A percentile compares a stretch with the other conserved stretches of the same genome.
phyloP scores from a whole-genome alignment of 2,113 vertebrate genomes.

The Chitala chitala region DNA sequence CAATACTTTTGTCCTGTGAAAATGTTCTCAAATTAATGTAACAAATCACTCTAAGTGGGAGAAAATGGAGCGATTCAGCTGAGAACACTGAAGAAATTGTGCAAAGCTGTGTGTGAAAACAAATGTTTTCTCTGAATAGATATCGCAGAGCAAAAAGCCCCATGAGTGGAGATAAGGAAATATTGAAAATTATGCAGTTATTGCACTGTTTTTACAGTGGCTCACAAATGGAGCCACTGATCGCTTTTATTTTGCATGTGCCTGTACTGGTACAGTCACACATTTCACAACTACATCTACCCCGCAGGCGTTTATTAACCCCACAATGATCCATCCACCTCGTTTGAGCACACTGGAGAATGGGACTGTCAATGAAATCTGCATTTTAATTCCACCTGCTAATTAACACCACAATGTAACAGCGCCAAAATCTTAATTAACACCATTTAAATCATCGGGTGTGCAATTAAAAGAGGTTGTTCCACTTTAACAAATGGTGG shows the following conservation, averaged over 20 bases:
- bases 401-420: background rate
- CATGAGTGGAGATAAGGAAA: background rate
- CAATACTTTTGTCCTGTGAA: background rate
- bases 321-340: background rate
- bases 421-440: conserved; percentile 8
- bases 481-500: background rate
- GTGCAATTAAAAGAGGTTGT: background rate
- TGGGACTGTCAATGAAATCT: background rate
- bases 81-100: too few species aligned
- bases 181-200: background rate
- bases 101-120: background rate
- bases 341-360: background rate
- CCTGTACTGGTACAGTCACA: background rate
- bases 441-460: conserved; percentile 7
- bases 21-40: conserved; percentile 1
- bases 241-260: background rate
- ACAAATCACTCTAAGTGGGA: background rate
- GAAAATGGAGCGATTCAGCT: background rate
- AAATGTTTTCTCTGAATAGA: background rate
- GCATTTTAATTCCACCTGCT: background rate
- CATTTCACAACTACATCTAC: background rate
- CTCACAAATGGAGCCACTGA: background rate
- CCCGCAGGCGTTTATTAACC: background rate
- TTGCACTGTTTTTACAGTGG: background rate
- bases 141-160: background rate